These are phyloP conservation scores for Isichthys henryi DNA, from an alignment of 2,113 vertebrate species.

Conservation along the genomic window DNA sequence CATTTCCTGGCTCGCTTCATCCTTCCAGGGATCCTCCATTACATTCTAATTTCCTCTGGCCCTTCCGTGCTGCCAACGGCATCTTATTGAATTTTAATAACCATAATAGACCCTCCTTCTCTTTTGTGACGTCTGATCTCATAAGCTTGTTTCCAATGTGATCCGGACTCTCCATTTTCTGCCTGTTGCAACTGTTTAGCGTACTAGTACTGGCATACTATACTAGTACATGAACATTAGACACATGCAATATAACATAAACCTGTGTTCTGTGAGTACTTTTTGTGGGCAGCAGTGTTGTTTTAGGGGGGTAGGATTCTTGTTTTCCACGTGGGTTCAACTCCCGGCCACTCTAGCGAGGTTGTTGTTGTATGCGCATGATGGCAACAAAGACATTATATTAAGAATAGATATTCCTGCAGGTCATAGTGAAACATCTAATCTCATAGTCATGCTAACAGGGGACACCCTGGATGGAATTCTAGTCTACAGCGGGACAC, in stretches of 20 bases:
- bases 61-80: background rate
- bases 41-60: slow-evolving; percentile 12
- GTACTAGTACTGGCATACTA: too few species aligned
- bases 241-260: background rate
- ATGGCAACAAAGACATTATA: background rate
- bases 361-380: background rate
- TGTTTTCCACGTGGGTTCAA: background rate
- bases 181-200: background rate
- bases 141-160: background rate
- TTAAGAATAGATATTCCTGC: background rate
- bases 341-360: background rate
- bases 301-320: background rate
- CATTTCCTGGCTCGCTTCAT: background rate
- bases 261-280: background rate
- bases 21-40: background rate
- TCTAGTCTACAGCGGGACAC: background rate
- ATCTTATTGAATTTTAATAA: slow-evolving; percentile 23
- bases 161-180: background rate
- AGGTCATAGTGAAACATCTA: background rate
- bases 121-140: background rate
- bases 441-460: background rate
- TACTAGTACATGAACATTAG: background rate
- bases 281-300: background rate
- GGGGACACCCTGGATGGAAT: background rate
- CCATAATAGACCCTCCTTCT: slow-evolving; percentile 6